These are phyloP conservation scores for Mionectes macconnelli DNA, from an alignment of 2,113 vertebrate species.

Conservation along the genomic window DNA sequence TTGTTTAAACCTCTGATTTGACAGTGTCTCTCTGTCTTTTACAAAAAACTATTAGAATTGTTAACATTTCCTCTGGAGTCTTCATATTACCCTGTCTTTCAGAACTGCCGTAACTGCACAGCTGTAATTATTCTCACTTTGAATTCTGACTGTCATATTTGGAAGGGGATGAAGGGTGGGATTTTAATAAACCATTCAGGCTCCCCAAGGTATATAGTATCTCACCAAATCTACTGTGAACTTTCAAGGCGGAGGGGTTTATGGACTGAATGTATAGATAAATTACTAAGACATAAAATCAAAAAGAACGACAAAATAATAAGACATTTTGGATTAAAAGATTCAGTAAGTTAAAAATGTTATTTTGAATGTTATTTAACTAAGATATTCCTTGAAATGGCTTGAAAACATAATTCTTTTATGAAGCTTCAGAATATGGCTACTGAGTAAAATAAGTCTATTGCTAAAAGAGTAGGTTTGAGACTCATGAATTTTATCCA, in stretches of 20 bases:
- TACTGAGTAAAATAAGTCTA: background rate
- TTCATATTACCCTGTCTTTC: conserved; percentile 69
- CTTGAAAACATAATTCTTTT: background rate
- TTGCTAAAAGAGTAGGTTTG: background rate
- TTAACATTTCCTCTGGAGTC: conserved; percentile 68
- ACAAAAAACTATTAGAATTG: conserved; percentile 57
- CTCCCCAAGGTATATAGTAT: background rate
- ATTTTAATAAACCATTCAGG: conserved; percentile 58
- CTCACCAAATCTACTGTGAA: background rate
- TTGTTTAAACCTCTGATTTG: conserved; percentile 52
- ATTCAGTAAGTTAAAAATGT: background rate
- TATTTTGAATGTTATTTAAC: background rate
- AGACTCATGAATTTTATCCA: background rate
- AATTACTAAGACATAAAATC: conserved; percentile 28
- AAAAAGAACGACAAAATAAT: conserved; percentile 10
- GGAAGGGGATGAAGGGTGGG: conserved; percentile 34
- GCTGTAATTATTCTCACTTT: conserved; percentile 64
- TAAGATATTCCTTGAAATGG: background rate
- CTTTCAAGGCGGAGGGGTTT: conserved; percentile 42
- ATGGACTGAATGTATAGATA: conserved; percentile 12
- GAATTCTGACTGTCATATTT: conserved; percentile 65
- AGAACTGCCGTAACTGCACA: conserved; percentile 48
- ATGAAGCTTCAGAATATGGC: background rate
- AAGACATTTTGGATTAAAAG: background rate
- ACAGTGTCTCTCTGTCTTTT: conserved; percentile 48